These are phyloP conservation scores for Xenopus borealis DNA, from an alignment of 2,113 vertebrate species.

Conservation along the genomic window DNA sequence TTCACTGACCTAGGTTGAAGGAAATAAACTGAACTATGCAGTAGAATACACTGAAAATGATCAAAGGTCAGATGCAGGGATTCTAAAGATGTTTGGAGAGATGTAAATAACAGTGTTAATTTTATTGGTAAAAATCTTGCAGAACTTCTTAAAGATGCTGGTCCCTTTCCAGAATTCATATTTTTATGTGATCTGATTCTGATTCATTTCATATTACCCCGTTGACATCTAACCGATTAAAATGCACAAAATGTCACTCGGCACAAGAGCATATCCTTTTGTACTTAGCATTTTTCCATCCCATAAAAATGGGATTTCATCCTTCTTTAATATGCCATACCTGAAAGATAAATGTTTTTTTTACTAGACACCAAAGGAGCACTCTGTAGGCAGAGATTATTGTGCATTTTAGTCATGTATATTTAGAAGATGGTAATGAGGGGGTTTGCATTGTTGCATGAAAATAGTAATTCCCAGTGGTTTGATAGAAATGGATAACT, in stretches of 20 bases:
- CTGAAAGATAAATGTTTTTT: constrained; percentile 84
- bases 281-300: constrained; percentile 85
- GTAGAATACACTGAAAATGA: too few relatives aligned
- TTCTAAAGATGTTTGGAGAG: neutral
- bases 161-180: neutral
- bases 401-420: constrained; percentile 95
- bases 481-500: constrained; percentile 73
- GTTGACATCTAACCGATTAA: constrained; percentile 86
- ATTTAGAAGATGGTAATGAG: constrained; percentile 99
- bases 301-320: constrained; percentile 67
- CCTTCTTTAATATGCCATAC: constrained; percentile 81
- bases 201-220: constrained; percentile 77
- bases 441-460: constrained; percentile 97
- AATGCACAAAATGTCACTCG: constrained; percentile 92
- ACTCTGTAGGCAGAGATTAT: constrained; percentile 84
- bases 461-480: constrained; percentile 86
- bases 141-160: neutral
- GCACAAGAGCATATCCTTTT: constrained; percentile 59
- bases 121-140: constrained; percentile 2
- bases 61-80: too few relatives aligned
- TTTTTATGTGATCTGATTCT: constrained; percentile 16
- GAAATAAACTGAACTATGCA: too few relatives aligned
- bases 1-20: too few relatives aligned
- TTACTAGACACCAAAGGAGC: constrained; percentile 97
- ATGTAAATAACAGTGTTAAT: neutral